phyloP scores from a whole-genome alignment of 2,797 vertebrate genomes.

The Myoxocephalus aenaeus region DNA sequence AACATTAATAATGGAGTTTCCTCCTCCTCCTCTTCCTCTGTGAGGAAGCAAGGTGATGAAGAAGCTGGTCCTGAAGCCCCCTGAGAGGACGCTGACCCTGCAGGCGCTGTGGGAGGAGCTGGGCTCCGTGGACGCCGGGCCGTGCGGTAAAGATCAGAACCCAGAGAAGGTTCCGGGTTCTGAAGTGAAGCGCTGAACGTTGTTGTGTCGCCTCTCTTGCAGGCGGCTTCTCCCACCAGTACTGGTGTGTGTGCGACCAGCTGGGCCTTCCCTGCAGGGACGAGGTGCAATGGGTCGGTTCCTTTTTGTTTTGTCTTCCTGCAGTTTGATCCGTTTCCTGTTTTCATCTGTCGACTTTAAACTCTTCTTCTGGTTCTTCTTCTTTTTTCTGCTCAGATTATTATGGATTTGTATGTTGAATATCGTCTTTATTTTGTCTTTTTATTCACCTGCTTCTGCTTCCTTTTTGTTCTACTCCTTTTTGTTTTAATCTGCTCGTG shows the following conservation, averaged over 20 bases:
- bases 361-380: background rate
- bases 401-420: background rate
- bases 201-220: constrained; percentile 23
- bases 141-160: constrained; percentile 86
- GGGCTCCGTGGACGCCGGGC: constrained; percentile 88
- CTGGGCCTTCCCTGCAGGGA: constrained; percentile 92
- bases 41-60: constrained; percentile 90
- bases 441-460: background rate
- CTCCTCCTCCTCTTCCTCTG: constrained; percentile 2
- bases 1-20: background rate
- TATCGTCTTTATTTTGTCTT: background rate
- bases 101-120: constrained; percentile 91
- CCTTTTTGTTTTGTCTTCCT: background rate
- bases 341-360: background rate
- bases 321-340: background rate
- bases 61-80: constrained; percentile 90
- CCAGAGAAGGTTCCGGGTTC: too few relatives aligned
- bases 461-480: too few relatives aligned
- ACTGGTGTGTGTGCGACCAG: constrained; percentile 93
- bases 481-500: too few relatives aligned
- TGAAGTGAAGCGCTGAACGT: rapidly evolving
- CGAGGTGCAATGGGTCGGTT: constrained; percentile 96
- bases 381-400: background rate
- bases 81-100: constrained; percentile 87
- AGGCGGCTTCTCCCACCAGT: constrained; percentile 98